Conservation (phyloP, 2,797 vertebrate genomes). For the Clangula hyemalis region DNA sequence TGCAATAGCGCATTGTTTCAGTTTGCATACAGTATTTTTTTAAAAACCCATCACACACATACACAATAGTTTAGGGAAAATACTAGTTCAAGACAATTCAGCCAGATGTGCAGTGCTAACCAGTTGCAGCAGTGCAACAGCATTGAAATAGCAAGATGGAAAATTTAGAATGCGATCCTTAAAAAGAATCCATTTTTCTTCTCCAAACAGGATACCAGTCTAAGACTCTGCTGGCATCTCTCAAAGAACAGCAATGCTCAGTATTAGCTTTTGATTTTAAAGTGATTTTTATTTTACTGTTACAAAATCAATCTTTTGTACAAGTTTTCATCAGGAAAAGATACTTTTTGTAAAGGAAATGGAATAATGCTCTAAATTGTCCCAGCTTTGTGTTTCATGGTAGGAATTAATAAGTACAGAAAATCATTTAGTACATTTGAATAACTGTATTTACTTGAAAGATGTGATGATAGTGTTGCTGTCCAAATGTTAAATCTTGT, state of each 20-base stretch:
- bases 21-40: constrained; percentile 59
- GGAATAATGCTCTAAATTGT: constrained; percentile 34
- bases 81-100: constrained; percentile 69
- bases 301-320: constrained; percentile 62
- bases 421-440: constrained; percentile 57
- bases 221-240: constrained; percentile 15
- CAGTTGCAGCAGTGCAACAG: constrained; percentile 67
- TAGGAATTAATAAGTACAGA: constrained; percentile 33
- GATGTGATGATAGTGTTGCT: constrained; percentile 51
- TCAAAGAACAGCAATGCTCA: constrained; percentile 8
- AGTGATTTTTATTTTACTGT: constrained; percentile 41
- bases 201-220: constrained; percentile 20
- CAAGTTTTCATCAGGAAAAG: constrained; percentile 54
- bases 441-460: constrained; percentile 47
- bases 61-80: constrained; percentile 74
- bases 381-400: constrained; percentile 50
- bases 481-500: constrained; percentile 29
- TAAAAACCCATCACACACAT: constrained; percentile 54
- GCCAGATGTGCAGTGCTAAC: constrained; percentile 75
- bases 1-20: constrained; percentile 63
- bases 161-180: constrained; percentile 64
- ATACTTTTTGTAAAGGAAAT: constrained; percentile 32
- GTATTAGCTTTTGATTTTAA: constrained; percentile 41
- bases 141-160: constrained; percentile 61
- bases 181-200: constrained; percentile 55